A percentile compares a stretch with the other conserved stretches of the same genome.
Evolutionary conservation across 2,113 vertebrate genomes (phyloP).

Genomic region (Ceyx margarethae): DNA sequence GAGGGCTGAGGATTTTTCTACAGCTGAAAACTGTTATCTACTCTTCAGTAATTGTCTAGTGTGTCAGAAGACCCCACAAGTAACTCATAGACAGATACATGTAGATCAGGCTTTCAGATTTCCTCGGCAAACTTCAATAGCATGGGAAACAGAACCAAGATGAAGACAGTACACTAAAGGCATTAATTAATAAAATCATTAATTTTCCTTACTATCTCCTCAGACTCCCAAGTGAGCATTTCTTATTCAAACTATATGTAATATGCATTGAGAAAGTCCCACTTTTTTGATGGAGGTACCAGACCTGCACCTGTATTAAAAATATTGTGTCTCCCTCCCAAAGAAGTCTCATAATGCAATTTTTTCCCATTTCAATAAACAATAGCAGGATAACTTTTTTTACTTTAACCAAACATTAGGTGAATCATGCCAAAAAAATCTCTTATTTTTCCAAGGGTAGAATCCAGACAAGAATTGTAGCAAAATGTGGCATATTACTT

Average conservation of each 20-base stretch:
- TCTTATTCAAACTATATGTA: neutral
- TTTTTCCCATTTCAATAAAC: constrained; percentile 14
- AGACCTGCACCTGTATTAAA: neutral
- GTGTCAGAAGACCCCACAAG: neutral
- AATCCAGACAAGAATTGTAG: neutral
- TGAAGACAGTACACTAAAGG: neutral
- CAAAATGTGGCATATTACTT: neutral
- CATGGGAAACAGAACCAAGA: neutral
- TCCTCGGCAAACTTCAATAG: neutral
- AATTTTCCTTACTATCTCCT: neutral
- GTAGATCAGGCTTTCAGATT: neutral
- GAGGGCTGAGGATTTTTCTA: neutral
- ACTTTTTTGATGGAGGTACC: neutral
- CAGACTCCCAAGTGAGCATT: neutral
- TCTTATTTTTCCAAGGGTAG: neutral
- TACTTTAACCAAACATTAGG: neutral
- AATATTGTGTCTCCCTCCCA: neutral
- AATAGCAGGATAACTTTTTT: neutral
- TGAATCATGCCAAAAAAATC: neutral
- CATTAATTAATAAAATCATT: neutral
- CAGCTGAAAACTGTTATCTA: neutral
- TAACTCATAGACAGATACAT: neutral
- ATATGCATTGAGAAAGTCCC: neutral
- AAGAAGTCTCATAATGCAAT: neutral
- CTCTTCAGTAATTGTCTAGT: neutral